Conservation (phyloP, 2,888 invertebrate genomes). For the Imbricaverruca yamaguchii region DNA sequence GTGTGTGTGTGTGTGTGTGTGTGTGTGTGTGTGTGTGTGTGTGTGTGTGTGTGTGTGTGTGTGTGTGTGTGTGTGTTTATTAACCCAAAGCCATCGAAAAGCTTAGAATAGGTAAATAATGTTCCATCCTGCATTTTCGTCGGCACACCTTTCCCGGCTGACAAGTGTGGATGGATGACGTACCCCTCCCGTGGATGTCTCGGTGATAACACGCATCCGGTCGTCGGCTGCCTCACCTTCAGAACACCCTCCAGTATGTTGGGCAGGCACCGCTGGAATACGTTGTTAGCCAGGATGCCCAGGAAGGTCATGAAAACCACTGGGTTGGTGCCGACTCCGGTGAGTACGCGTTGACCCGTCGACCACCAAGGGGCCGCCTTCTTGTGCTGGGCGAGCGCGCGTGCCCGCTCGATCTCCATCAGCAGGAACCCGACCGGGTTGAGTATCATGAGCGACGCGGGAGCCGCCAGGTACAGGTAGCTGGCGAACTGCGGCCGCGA, state of each 20-base stretch:
- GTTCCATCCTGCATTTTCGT: no score
- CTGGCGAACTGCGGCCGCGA: slow-evolving; percentile 82
- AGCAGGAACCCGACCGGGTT: slow-evolving; percentile 86
- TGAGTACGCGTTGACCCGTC: slow-evolving; percentile 28
- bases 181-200: no score
- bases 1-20: no score
- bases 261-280: slow-evolving; percentile 71
- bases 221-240: slow-evolving; percentile 25
- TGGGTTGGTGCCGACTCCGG: slow-evolving; percentile 74
- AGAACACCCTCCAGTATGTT: slow-evolving; percentile 48
- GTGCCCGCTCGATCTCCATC: slow-evolving; percentile 54
- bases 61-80: no score
- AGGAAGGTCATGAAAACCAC: slow-evolving; percentile 86
- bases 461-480: slow-evolving; percentile 87
- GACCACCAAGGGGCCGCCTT: no score
- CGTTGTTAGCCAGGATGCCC: slow-evolving; percentile 74
- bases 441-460: slow-evolving; percentile 82
- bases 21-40: no score
- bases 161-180: no score
- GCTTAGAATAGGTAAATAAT: no score
- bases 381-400: neutral
- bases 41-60: no score
- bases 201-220: no score
- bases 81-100: no score
- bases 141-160: no score